These are phyloP conservation scores for Brachypodius melanocephalos DNA, from an alignment of 2,113 vertebrate genomes.

Conservation along the genomic window DNA sequence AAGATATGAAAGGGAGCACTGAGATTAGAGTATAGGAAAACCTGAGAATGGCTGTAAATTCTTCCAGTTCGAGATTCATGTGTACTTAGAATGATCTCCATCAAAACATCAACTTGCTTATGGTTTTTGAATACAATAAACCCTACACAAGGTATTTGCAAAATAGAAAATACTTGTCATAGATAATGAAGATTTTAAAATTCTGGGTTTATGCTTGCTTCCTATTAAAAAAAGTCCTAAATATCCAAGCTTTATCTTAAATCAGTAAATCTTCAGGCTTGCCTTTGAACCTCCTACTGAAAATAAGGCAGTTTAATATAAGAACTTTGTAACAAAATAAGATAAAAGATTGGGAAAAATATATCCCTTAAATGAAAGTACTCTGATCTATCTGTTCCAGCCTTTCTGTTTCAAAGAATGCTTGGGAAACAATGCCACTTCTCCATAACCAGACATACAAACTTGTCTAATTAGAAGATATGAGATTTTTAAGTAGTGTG, in stretches of 20 bases:
- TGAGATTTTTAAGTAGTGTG: not conserved
- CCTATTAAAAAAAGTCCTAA: not conserved
- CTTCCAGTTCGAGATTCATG: not conserved
- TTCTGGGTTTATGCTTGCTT: not conserved
- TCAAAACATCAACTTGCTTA: not conserved
- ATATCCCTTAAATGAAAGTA: not conserved
- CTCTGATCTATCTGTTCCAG: not conserved
- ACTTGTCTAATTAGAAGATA: not conserved
- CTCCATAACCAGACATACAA: not conserved
- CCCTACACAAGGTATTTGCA: fast-evolving
- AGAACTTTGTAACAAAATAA: not conserved
- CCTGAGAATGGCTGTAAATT: not conserved
- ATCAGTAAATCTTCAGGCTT: not conserved
- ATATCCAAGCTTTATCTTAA: not conserved
- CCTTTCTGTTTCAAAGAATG: not conserved
- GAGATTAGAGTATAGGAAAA: not conserved
- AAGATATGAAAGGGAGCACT: not conserved
- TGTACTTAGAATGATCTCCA: not conserved
- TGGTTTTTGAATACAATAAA: not conserved
- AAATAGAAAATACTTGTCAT: not conserved
- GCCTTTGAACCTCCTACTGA: not conserved
- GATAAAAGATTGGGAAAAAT: not conserved
- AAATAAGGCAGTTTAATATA: not conserved
- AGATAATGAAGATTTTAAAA: not conserved
- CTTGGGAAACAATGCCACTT: not conserved